These are phyloP conservation scores for Galago senegalensis DNA, from an alignment of 2,797 vertebrate species.

Conservation along the genomic window DNA sequence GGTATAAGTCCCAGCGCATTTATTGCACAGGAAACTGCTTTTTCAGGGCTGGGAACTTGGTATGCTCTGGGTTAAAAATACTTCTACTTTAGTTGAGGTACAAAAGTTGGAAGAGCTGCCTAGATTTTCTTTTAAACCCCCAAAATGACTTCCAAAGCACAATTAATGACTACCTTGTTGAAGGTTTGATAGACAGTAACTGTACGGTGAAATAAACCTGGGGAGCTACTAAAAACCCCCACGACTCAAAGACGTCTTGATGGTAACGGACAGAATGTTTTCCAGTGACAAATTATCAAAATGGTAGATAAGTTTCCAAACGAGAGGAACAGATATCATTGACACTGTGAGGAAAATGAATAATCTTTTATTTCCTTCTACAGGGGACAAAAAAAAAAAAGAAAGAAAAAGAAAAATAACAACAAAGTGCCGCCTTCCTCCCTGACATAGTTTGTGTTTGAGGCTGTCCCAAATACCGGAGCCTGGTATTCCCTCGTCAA, in stretches of 20 bases:
- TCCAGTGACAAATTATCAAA: conserved; percentile 1
- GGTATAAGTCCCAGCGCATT: rapidly evolving
- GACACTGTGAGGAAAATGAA: not conserved
- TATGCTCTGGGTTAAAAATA: not conserved
- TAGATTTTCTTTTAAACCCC: not conserved
- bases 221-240: not conserved
- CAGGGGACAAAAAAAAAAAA: not conserved
- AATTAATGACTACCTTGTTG: conserved; percentile 31
- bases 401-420: not conserved
- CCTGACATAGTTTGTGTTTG: not conserved
- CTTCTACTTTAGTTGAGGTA: not conserved
- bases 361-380: conserved; percentile 32
- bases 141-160: conserved; percentile 28
- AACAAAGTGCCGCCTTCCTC: not conserved
- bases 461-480: not conserved
- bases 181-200: not conserved
- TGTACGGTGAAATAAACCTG: not conserved
- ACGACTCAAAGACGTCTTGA: not conserved
- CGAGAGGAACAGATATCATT: not conserved
- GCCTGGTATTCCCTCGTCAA: not conserved
- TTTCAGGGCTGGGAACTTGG: not conserved
- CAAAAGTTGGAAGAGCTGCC: not conserved
- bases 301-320: conserved; percentile 3
- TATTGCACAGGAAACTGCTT: not conserved
- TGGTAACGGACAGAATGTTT: not conserved